Evolutionary conservation across 2,797 vertebrate genomes (phyloP).

Genomic region (Ibycter americanus): DNA sequence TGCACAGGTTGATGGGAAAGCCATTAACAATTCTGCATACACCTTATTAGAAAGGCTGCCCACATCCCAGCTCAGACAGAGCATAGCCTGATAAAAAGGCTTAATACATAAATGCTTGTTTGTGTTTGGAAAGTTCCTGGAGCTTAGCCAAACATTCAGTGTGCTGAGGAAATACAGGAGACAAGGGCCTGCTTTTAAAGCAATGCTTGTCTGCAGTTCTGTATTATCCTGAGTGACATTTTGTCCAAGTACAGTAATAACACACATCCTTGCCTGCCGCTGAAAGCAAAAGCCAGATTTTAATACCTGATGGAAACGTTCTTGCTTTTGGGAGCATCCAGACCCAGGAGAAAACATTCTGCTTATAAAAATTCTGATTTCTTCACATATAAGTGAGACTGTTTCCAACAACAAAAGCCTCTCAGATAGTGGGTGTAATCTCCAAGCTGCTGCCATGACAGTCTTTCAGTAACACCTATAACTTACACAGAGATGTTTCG

Average conservation of each 20-base stretch:
- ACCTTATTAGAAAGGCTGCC: constrained; percentile 53
- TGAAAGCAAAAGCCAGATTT: constrained; percentile 46
- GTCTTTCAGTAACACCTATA: background rate
- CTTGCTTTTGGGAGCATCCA: background rate
- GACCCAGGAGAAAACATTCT: background rate
- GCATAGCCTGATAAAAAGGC: constrained; percentile 55
- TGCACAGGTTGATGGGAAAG: background rate
- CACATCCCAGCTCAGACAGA: constrained; percentile 60
- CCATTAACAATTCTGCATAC: constrained; percentile 18
- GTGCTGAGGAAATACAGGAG: constrained; percentile 56
- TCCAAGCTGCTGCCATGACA: background rate
- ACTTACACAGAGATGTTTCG: background rate
- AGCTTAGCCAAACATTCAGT: constrained; percentile 57
- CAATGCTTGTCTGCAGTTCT: constrained; percentile 43
- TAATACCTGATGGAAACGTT: background rate
- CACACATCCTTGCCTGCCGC: background rate
- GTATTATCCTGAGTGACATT: constrained; percentile 66
- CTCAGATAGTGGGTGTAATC: background rate
- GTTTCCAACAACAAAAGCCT: background rate
- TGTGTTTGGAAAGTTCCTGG: constrained; percentile 66
- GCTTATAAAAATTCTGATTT: constrained; percentile 3
- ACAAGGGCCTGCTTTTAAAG: constrained; percentile 64
- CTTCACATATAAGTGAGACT: background rate
- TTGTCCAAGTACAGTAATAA: constrained; percentile 48
- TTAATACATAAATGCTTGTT: constrained; percentile 66